Percentiles rank a stretch among this genome's conserved stretches.
These are phyloP conservation scores for Caenorhabditis briggsae DNA, from an alignment of 1,140 invertebrate genomes.

Conservation along the genomic window DNA sequence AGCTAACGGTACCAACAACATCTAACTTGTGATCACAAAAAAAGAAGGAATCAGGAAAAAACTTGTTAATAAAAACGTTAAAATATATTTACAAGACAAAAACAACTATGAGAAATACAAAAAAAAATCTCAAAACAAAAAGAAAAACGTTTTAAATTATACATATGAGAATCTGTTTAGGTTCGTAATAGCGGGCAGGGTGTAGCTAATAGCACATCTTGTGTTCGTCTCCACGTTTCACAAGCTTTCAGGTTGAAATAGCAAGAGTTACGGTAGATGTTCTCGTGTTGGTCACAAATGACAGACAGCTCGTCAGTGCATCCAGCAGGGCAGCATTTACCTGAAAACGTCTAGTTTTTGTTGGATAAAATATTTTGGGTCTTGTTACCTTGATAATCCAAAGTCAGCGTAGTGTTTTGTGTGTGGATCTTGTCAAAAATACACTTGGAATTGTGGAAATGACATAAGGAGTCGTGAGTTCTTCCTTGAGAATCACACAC, in stretches of 20 bases:
- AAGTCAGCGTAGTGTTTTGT: conserved; percentile 49
- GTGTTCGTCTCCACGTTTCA: conserved; percentile 53
- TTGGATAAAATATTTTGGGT: too few species aligned
- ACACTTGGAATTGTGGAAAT: conserved; percentile 65
- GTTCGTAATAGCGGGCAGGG: conserved; percentile 61
- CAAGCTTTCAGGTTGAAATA: conserved; percentile 60
- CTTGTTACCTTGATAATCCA: conserved; percentile 62
- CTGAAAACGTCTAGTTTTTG: too few species aligned
- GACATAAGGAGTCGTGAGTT: conserved; percentile 62
- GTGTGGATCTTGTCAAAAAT: conserved; percentile 64
- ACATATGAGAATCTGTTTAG: neutral
- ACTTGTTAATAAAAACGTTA: conserved; percentile 1
- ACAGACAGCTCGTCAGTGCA: conserved; percentile 58
- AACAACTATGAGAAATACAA: conserved; percentile 8
- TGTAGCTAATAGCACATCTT: conserved; percentile 57
- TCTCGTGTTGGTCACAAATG: conserved; percentile 63
- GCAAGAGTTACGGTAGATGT: conserved; percentile 61
- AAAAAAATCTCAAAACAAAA: neutral
- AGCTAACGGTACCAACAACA: neutral
- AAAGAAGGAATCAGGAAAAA: neutral
- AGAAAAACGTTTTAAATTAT: conserved; percentile 45
- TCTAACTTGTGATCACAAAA: neutral
- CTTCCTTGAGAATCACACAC: conserved; percentile 62
- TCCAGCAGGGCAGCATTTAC: conserved; percentile 56
- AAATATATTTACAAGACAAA: conserved; percentile 35